phyloP scores from a whole-genome alignment of 2,797 vertebrate genomes.

The Lutjanus argentimaculatus region DNA sequence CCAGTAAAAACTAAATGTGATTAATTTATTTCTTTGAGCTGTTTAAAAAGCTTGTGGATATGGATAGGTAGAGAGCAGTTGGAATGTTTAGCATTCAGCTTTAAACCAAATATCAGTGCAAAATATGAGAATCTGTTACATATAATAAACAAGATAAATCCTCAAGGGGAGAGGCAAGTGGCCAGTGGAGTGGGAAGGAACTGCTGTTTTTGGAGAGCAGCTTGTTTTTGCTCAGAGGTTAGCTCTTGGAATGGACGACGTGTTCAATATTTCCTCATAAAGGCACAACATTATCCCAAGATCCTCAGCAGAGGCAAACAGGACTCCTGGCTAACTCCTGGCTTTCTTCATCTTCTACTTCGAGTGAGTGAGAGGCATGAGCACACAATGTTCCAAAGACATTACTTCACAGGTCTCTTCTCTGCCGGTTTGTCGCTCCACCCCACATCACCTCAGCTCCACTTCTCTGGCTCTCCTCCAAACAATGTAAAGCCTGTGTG shows the following conservation, averaged over 20 bases:
- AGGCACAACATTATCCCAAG: conserved; percentile 70
- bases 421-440: conserved; percentile 37
- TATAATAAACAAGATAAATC: conserved; percentile 68
- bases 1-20: conserved; percentile 20
- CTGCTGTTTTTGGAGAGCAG: conserved; percentile 79
- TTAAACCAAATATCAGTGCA: conserved; percentile 63
- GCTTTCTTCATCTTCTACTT: conserved; percentile 21
- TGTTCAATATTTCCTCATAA: conserved; percentile 80
- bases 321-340: conserved; percentile 63
- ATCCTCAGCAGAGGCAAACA: conserved; percentile 66
- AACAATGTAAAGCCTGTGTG: conserved; percentile 34
- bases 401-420: conserved; percentile 72
- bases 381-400: conserved; percentile 82
- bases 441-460: conserved; percentile 49
- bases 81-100: conserved; percentile 57
- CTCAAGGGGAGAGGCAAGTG: conserved; percentile 64
- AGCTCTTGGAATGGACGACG: conserved; percentile 68
- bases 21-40: conserved; percentile 24
- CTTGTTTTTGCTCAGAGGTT: conserved; percentile 76
- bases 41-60: conserved; percentile 45
- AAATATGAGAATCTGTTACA: conserved; percentile 56
- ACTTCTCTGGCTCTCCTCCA: conserved; percentile 46
- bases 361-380: conserved; percentile 44
- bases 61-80: conserved; percentile 9
- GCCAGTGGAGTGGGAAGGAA: conserved; percentile 69